Percentiles rank a stretch among this genome's conserved stretches.
Conservation (phyloP, 2,113 vertebrate species). For the Chlorocebus sabaeus region DNA sequence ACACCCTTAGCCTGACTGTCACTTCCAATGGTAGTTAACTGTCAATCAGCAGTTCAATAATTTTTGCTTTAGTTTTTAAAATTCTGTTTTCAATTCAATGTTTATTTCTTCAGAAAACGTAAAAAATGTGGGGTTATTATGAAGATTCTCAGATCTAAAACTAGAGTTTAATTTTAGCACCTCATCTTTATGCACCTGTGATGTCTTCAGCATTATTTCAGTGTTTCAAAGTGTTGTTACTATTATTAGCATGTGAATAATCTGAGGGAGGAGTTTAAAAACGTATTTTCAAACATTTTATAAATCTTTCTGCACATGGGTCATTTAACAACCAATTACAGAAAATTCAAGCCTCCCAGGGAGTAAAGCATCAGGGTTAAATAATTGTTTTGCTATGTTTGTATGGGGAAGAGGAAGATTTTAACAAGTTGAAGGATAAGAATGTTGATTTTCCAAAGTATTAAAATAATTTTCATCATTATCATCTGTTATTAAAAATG, state of each 20-base stretch:
- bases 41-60: not conserved
- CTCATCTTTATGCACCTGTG: not conserved
- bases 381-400: constrained; percentile 11
- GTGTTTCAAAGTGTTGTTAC: not conserved
- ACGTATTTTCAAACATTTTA: not conserved
- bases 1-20: too few species aligned
- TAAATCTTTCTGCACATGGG: not conserved
- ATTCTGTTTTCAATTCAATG: not conserved
- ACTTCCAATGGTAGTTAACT: not conserved
- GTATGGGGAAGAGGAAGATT: not conserved
- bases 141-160: not conserved
- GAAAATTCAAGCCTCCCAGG: constrained; percentile 26
- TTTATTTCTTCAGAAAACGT: constrained; percentile 1
- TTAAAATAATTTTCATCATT: not conserved
- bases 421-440: not conserved
- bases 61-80: not conserved
- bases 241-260: not conserved
- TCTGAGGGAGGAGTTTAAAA: not conserved
- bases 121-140: not conserved
- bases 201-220: not conserved
- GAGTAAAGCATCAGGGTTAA: constrained; percentile 1
- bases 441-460: not conserved
- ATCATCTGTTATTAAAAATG: not conserved
- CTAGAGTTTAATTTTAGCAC: not conserved
- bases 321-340: constrained; percentile 25